Conservation (phyloP, 2,888 invertebrate genomes). For the Hirudinaria manillensis region DNA sequence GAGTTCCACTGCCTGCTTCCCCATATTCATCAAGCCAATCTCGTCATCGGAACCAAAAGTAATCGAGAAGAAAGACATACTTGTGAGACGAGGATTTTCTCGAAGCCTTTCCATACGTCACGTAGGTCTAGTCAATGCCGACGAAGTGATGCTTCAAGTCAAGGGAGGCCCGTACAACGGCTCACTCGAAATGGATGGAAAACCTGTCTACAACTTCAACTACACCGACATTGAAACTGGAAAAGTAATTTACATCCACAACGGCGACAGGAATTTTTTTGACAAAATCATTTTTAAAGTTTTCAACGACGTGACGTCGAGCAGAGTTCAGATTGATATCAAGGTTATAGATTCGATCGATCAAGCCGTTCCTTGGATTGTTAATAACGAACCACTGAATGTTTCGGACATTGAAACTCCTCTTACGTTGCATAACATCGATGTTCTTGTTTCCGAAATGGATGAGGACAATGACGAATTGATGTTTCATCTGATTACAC, state of each 20-base stretch:
- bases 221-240: not conserved
- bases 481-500: not conserved
- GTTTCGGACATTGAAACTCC: not conserved
- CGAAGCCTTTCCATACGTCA: not conserved
- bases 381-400: not conserved
- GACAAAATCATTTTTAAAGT: not conserved
- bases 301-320: not conserved
- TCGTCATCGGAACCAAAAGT: not conserved
- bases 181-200: not conserved
- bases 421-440: not conserved
- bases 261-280: not conserved
- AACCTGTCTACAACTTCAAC: not conserved
- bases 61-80: not conserved
- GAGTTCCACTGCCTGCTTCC: not conserved
- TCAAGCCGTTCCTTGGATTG: not conserved
- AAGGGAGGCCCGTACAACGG: constrained; percentile 3
- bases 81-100: not conserved
- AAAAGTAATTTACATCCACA: not conserved
- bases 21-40: not conserved
- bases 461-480: constrained; percentile 4
- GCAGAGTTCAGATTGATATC: constrained; percentile 5
- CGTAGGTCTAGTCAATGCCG: not conserved
- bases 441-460: not conserved
- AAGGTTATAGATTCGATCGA: not conserved
- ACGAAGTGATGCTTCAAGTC: not conserved